Evolutionary conservation across 2,113 vertebrate genomes (phyloP).

Genomic region (Chloroceryle aenea): DNA sequence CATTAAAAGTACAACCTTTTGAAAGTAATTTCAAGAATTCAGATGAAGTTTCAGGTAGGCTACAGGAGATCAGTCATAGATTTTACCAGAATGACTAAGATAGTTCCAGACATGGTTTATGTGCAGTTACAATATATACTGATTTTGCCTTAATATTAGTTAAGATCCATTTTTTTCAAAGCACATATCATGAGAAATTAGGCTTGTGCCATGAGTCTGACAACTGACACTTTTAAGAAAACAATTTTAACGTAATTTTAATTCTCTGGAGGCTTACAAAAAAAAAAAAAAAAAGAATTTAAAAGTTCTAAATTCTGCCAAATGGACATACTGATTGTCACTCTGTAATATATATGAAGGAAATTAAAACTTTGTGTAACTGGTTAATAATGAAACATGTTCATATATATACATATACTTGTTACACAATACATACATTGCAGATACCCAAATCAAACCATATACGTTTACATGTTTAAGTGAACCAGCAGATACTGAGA

Average conservation of each 20-base stretch:
- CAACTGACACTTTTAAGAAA: not conserved
- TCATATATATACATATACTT: not conserved
- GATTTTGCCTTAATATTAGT: not conserved
- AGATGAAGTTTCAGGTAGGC: not conserved
- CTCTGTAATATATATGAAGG: not conserved
- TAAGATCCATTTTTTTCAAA: not conserved
- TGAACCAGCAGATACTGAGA: not conserved
- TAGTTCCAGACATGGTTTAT: not conserved
- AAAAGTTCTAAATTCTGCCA: not conserved
- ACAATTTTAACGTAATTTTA: not conserved
- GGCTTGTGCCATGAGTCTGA: not conserved
- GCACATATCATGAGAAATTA: not conserved
- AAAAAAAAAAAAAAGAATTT: not conserved
- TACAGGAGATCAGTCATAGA: not conserved
- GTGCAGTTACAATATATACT: not conserved
- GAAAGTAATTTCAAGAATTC: not conserved
- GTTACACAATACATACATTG: not conserved
- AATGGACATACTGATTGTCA: not conserved
- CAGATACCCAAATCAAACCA: not conserved
- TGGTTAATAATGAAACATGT: not conserved
- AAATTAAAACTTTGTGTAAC: not conserved
- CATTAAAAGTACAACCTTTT: not conserved
- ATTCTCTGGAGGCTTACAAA: not conserved
- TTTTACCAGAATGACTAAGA: not conserved
- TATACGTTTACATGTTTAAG: not conserved